Base-by-base conservation (phyloP, 2,888 invertebrate species). In the Campoplex nolae region DNA sequence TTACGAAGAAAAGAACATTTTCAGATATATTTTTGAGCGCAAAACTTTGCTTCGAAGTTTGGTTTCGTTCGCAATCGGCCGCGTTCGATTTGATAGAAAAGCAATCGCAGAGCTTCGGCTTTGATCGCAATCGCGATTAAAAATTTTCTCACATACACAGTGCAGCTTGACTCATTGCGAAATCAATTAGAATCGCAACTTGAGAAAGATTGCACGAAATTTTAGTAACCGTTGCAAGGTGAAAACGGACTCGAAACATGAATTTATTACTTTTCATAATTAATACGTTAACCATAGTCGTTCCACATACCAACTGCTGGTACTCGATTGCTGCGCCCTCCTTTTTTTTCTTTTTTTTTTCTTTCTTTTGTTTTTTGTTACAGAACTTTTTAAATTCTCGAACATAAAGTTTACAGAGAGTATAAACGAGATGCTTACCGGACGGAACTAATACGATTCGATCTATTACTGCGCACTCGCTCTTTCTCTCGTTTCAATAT, bases 391-490 rank as follows among this genome's bases (percentile, higher is more conserved):
- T 13, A 70, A 54, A 77, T 28, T 51, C 38, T 67, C 11, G 11
- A 51, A 38, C 23, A 67, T 51, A 51, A 51, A 77, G 11, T 9
- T 67, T n/a, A 48, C 45, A 28, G 62, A 35, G 32, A 35, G 32
- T 45, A 67, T 67, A 23, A 28, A 42, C 70, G 75, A 38, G 77
- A 65, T 76, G 77, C 35, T 67, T 51, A 83, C 77, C 51, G 28
- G 51, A 75, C 71, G 86, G 62, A 68, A 79, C 70, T 56, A 71
- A 79, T 75, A 71, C 35, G 42, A 70, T 65, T 75, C 62, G 70
- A 79, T 75, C 71, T 71, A 67, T 65, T 65, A 79, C 79, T 74
- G 51, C 78, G 51, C 78, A 54, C 75, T 70, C 74, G 23, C 23
- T 79, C 67, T 77, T 71, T 78, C 78, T 87, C 58, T 70, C 70